Conservation (phyloP, 2,113 vertebrate species). For the Megaceryle torquata region DNA sequence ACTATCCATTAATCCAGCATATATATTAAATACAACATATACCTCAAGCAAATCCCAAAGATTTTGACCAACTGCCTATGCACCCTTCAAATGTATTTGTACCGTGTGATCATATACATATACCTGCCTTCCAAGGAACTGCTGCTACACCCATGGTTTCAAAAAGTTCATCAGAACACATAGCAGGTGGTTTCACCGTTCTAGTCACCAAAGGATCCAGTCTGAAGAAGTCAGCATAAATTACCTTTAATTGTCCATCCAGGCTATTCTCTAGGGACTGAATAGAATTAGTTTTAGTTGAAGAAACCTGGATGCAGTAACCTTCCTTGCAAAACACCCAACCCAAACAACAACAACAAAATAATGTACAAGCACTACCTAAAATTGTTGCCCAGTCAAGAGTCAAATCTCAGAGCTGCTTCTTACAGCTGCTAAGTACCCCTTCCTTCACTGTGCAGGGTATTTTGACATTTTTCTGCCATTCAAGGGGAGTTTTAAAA, state of each 20-base stretch:
- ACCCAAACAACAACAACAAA: background rate
- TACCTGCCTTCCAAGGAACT: conserved; percentile 82
- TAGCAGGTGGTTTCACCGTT: conserved; percentile 68
- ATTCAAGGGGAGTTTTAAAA: background rate
- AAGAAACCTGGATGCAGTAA: background rate
- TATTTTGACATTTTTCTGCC: background rate
- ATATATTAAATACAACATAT: background rate
- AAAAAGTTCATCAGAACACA: conserved; percentile 83
- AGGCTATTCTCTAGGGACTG: conserved; percentile 78
- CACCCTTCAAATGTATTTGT: background rate
- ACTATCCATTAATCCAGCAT: background rate
- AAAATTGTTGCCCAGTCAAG: background rate
- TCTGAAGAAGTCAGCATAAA: conserved; percentile 89
- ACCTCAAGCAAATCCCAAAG: background rate
- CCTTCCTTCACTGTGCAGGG: background rate
- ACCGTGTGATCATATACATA: background rate
- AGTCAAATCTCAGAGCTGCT: background rate
- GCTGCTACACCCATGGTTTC: conserved; percentile 80
- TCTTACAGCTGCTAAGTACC: background rate
- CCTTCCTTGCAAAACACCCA: background rate
- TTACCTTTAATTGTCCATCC: conserved; percentile 81
- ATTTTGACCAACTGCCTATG: background rate
- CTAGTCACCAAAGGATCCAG: conserved; percentile 78
- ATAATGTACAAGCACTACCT: background rate
- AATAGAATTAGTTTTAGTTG: conserved; percentile 9